A percentile compares a stretch with the other conserved stretches of the same genome.
Conservation (phyloP, 2,113 vertebrate species). For the Hucho hucho region DNA sequence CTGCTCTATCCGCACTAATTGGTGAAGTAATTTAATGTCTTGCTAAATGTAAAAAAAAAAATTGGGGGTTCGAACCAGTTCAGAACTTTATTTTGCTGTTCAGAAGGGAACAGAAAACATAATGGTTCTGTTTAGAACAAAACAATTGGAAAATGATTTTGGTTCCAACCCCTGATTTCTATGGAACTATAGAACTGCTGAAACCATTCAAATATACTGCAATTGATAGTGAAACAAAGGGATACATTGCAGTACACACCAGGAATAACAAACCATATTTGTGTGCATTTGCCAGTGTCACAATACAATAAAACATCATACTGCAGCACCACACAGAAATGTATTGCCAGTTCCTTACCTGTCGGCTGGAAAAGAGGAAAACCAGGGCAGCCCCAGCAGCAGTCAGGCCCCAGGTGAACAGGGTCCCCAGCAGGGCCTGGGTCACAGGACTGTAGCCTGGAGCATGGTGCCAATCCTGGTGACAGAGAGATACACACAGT, state of each 20-base stretch:
- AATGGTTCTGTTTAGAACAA: too few relatives aligned
- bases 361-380: slow-evolving; percentile 86
- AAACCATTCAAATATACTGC: neutral
- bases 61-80: too few relatives aligned
- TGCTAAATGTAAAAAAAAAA: too few relatives aligned
- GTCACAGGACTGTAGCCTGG: slow-evolving; percentile 78
- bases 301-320: neutral
- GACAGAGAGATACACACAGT: slow-evolving; percentile 14
- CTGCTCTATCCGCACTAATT: too few relatives aligned
- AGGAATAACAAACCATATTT: too few relatives aligned
- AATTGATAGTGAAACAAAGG: too few relatives aligned
- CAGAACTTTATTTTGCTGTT: too few relatives aligned
- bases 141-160: too few relatives aligned
- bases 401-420: slow-evolving; percentile 92
- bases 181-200: neutral
- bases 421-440: slow-evolving; percentile 88
- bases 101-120: too few relatives aligned
- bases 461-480: slow-evolving; percentile 80
- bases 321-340: neutral
- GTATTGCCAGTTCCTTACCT: slow-evolving; percentile 70
- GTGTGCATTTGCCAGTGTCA: neutral
- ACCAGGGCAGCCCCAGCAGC: slow-evolving; percentile 89
- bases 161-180: too few relatives aligned
- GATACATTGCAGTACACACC: too few relatives aligned
- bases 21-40: too few relatives aligned